Evolutionary conservation across 2,113 vertebrate genomes (phyloP).

Genomic region (Sander vitreus): DNA sequence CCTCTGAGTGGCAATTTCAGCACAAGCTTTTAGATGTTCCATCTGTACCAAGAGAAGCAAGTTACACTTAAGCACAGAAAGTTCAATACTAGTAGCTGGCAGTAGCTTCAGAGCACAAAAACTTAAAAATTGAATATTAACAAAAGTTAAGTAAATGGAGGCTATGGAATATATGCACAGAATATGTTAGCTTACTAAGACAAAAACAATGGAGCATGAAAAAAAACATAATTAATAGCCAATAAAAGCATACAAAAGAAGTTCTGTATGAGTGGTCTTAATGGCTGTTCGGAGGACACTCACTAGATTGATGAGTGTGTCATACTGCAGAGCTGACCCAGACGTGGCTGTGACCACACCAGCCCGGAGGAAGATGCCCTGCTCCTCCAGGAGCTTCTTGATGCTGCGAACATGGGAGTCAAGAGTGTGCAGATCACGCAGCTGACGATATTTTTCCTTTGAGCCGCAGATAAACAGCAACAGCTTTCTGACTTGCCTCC

Average conservation of each 20-base stretch:
- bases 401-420: constrained; percentile 96
- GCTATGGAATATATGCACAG: neutral
- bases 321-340: constrained; percentile 96
- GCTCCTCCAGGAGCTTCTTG: constrained; percentile 97
- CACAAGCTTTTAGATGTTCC: constrained; percentile 98
- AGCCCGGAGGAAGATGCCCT: constrained; percentile 95
- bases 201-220: neutral
- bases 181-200: neutral
- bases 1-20: constrained; percentile 96
- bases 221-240: neutral
- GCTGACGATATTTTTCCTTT: constrained; percentile 98
- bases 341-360: constrained; percentile 95
- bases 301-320: constrained; percentile 96
- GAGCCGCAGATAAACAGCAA: constrained; percentile 98
- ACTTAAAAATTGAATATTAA: neutral
- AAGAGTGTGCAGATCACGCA: constrained; percentile 95
- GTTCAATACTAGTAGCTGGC: neutral
- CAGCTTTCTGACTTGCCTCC: constrained; percentile 97
- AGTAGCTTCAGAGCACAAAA: neutral
- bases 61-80: neutral
- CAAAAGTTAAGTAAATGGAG: neutral
- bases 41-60: constrained; percentile 85
- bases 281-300: constrained; percentile 45
- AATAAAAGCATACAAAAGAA: neutral
- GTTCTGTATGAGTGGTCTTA: neutral